phyloP scores from a whole-genome alignment of 2,888 invertebrate species.

The Lithophane semibrunnea region DNA sequence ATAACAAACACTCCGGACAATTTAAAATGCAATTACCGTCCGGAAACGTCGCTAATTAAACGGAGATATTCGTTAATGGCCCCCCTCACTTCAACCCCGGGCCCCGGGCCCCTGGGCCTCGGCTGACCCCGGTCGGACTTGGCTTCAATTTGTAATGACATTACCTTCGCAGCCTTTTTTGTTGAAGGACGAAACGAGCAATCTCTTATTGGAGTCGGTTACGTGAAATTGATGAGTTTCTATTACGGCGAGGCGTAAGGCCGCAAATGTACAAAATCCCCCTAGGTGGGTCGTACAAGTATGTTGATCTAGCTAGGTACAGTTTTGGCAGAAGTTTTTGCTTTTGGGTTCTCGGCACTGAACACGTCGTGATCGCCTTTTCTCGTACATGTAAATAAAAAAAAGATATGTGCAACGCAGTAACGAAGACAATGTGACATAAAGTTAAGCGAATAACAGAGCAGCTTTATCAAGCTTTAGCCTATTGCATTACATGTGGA shows the following conservation, averaged over 20 bases:
- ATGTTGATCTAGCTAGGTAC: not conserved
- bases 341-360: not conserved
- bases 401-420: not conserved
- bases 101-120: slow-evolving; percentile 8
- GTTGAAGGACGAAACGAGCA: slow-evolving; percentile 59
- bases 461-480: no score
- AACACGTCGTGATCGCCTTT: not conserved
- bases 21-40: slow-evolving; percentile 84
- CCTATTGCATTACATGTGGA: not conserved
- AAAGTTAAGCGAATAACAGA: not conserved
- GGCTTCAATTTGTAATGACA: slow-evolving; percentile 69
- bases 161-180: slow-evolving; percentile 67
- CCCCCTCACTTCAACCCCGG: slow-evolving; percentile 42
- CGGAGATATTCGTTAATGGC: slow-evolving; percentile 79
- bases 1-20: slow-evolving; percentile 70
- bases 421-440: not conserved
- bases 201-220: slow-evolving; percentile 66
- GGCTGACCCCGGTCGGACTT: slow-evolving; percentile 61
- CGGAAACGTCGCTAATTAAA: slow-evolving; percentile 82
- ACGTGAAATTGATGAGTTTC: slow-evolving; percentile 63
- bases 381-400: not conserved
- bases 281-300: not conserved
- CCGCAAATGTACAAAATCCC: slow-evolving; percentile 12
- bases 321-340: not conserved
- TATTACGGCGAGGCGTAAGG: slow-evolving; percentile 48